Percentiles rank a stretch among this genome's conserved stretches.
Conservation (phyloP, 2,113 vertebrate genomes). For the Pollachius pollachius region DNA sequence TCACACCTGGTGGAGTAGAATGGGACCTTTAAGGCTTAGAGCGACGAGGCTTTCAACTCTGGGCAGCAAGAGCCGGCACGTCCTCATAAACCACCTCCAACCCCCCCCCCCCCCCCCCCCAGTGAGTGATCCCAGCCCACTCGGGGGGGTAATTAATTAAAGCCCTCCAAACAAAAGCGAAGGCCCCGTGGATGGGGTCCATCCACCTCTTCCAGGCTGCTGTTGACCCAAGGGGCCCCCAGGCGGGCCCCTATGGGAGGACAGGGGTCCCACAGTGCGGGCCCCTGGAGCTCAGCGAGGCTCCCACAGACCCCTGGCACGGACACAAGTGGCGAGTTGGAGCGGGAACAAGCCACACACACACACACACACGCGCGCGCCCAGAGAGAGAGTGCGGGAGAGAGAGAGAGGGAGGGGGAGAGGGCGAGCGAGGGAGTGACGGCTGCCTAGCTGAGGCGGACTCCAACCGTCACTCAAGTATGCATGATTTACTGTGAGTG, state of each 20-base stretch:
- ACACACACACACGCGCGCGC: too few species aligned
- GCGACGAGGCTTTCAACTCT: too few species aligned
- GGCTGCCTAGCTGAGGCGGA: constrained; percentile 36
- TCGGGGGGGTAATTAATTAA: background rate
- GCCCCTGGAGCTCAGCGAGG: constrained; percentile 32
- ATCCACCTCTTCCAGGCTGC: constrained; percentile 31
- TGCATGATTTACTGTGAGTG: constrained; percentile 57
- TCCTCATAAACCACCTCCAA: background rate
- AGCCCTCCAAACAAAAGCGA: constrained; percentile 9
- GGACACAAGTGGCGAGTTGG: constrained; percentile 34
- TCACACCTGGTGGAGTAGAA: too few species aligned
- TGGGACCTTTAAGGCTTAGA: too few species aligned
- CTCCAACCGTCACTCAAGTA: constrained; percentile 54
- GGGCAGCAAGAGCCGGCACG: background rate
- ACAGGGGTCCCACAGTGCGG: constrained; percentile 16
- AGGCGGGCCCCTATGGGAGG: constrained; percentile 22
- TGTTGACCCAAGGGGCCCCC: background rate
- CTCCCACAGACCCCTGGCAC: constrained; percentile 14
- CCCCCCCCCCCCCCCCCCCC: background rate
- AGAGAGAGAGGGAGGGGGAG: constrained; percentile 37
- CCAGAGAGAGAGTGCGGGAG: constrained; percentile 4
- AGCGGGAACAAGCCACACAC: constrained; percentile 40
- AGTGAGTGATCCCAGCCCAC: background rate
- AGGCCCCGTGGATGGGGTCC: constrained; percentile 20
- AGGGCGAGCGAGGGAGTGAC: constrained; percentile 45